phyloP scores from a whole-genome alignment of 1,140 invertebrate species.

The Drosophila santomea region DNA sequence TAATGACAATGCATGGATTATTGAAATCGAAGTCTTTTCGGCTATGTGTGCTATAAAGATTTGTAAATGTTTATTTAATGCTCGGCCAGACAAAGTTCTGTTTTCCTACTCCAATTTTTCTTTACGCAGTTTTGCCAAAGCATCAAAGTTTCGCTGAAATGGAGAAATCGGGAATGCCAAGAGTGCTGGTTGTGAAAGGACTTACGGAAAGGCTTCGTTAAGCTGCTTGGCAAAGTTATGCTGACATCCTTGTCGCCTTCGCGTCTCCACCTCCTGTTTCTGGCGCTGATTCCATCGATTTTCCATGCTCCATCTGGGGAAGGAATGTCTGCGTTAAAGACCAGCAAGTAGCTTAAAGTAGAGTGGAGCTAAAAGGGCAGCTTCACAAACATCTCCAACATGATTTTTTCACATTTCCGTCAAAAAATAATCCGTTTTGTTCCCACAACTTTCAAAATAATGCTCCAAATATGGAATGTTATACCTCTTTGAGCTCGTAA shows the following conservation, averaged over 20 bases:
- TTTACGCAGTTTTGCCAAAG: slow-evolving; percentile 4
- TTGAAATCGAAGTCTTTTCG: background rate
- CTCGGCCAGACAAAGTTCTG: slow-evolving; percentile 20
- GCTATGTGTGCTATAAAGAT: slow-evolving; percentile 3
- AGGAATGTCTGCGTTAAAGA: background rate
- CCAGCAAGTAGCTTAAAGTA: slow-evolving; percentile 12
- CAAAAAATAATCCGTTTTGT: no score
- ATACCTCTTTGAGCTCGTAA: no score
- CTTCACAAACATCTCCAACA: no score
- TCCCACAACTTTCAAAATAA: no score
- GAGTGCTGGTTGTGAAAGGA: background rate
- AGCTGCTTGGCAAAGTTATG: slow-evolving; percentile 50
- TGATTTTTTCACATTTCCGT: no score
- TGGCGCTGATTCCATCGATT: slow-evolving; percentile 55
- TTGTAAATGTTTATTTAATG: slow-evolving; percentile 36
- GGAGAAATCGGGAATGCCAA: background rate
- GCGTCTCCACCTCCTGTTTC: background rate
- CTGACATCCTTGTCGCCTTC: slow-evolving; percentile 32
- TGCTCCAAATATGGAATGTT: no score
- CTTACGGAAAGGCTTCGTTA: slow-evolving; percentile 27
- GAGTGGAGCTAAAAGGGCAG: background rate
- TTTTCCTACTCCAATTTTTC: slow-evolving; percentile 8
- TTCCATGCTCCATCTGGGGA: slow-evolving; percentile 37
- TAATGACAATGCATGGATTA: background rate
- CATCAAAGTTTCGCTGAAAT: slow-evolving; percentile 3